These are phyloP conservation scores for Thamnophis sirtalis DNA, from an alignment of 2,113 vertebrate genomes.

Conservation along the genomic window DNA sequence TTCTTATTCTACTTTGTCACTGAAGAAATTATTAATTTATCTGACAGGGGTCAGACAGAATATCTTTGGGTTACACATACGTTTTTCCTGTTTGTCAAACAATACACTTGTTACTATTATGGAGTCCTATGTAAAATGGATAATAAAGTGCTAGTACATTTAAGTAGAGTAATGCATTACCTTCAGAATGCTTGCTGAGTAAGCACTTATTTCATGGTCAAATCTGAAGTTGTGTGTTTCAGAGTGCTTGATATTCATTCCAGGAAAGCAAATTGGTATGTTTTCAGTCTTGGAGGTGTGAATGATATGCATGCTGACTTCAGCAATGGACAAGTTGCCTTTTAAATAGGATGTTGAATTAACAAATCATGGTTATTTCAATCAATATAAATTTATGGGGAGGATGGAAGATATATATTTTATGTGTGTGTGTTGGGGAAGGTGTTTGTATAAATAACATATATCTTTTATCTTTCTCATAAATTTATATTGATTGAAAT, in stretches of 20 bases:
- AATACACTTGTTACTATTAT: neutral
- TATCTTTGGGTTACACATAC: conserved; percentile 26
- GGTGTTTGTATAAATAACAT: neutral
- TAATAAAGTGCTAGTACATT: conserved; percentile 45
- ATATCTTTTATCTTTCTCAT: neutral
- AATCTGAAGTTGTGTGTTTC: conserved; percentile 16
- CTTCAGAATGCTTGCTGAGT: conserved; percentile 43
- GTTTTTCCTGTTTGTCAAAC: conserved; percentile 40
- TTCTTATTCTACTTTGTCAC: conserved; percentile 34
- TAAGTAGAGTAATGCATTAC: conserved; percentile 45
- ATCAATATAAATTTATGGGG: conserved; percentile 36
- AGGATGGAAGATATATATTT: neutral
- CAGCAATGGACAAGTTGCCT: conserved; percentile 18
- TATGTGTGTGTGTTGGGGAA: neutral
- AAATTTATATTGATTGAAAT: conserved; percentile 39
- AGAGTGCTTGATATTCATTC: conserved; percentile 31
- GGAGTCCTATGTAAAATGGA: conserved; percentile 37
- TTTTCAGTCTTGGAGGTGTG: conserved; percentile 20
- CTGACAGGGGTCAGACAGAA: conserved; percentile 36
- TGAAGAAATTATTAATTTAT: conserved; percentile 40
- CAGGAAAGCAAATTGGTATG: conserved; percentile 24
- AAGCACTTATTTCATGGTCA: conserved; percentile 38
- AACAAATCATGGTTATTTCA: conserved; percentile 22
- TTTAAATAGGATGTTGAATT: conserved; percentile 31
- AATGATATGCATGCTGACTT: conserved; percentile 36